Percentiles rank a stretch among this genome's conserved stretches.
These are phyloP conservation scores for Choreutis nemorana DNA, from an alignment of 2,888 invertebrate species.

Conservation along the genomic window DNA sequence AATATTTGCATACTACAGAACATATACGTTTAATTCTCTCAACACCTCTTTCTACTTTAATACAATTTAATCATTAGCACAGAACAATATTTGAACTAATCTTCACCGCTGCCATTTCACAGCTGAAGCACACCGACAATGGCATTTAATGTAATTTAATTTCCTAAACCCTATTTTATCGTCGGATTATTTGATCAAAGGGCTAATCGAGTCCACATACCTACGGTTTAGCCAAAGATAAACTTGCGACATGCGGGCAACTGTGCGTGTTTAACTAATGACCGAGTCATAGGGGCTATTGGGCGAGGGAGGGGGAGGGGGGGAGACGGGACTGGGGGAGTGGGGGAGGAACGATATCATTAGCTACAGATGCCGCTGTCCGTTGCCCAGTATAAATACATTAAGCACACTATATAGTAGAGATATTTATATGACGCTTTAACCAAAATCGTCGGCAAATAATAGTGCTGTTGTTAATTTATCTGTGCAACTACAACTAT, in stretches of 20 bases:
- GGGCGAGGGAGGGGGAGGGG: conserved; percentile 11
- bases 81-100: too few relatives aligned
- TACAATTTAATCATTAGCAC: too few relatives aligned
- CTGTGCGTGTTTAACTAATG: conserved; percentile 67
- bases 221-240: conserved; percentile 62
- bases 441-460: too few relatives aligned
- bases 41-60: too few relatives aligned
- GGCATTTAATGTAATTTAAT: conserved; percentile 59
- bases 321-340: conserved; percentile 12
- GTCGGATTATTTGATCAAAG: conserved; percentile 64
- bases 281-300: conserved; percentile 52
- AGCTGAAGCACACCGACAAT: conserved; percentile 36
- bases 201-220: conserved; percentile 64
- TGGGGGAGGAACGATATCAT: conserved; percentile 55
- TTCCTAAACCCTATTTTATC: conserved; percentile 60
- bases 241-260: conserved; percentile 65
- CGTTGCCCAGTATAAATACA: conserved; percentile 60
- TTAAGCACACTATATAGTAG: conserved; percentile 59
- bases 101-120: conserved; percentile 20
- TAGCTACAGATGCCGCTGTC: conserved; percentile 63
- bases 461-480: too few relatives aligned
- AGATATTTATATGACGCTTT: too few relatives aligned
- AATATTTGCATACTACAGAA: too few relatives aligned
- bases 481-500: too few relatives aligned
- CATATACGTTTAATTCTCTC: too few relatives aligned